These are phyloP conservation scores for Cyanistes caeruleus DNA, from an alignment of 2,113 vertebrate genomes.

Conservation along the genomic window DNA sequence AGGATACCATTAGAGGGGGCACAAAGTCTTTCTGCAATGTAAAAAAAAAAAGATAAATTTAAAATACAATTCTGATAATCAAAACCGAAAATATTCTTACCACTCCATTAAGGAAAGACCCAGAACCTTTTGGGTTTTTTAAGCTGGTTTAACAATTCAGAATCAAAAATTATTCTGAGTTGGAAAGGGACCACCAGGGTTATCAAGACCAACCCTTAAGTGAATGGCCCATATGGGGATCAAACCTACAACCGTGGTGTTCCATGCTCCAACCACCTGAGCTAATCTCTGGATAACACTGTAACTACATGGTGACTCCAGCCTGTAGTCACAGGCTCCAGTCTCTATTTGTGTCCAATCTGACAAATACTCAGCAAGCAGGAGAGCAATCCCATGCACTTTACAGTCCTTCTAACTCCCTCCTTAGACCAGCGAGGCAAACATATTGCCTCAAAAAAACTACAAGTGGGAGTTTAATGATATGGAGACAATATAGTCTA, in stretches of 20 bases:
- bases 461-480: neutral
- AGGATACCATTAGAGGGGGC: slow-evolving; percentile 62
- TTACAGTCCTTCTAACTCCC: neutral
- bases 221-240: neutral
- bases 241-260: fast-evolving
- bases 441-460: neutral
- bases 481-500: neutral
- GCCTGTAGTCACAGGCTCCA: neutral
- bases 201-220: neutral
- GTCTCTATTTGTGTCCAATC: neutral
- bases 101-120: neutral
- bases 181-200: neutral
- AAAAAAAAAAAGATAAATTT: neutral
- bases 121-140: neutral
- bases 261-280: neutral
- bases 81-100: neutral
- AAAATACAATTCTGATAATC: neutral
- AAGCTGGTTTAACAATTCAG: neutral
- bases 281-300: neutral
- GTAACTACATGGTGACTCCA: neutral
- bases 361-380: neutral
- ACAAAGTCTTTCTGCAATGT: slow-evolving; percentile 20
- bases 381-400: neutral
- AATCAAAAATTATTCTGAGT: neutral
- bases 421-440: neutral